These are phyloP conservation scores for Pelochelys cantorii DNA, from an alignment of 2,797 vertebrate species.

Conservation along the genomic window DNA sequence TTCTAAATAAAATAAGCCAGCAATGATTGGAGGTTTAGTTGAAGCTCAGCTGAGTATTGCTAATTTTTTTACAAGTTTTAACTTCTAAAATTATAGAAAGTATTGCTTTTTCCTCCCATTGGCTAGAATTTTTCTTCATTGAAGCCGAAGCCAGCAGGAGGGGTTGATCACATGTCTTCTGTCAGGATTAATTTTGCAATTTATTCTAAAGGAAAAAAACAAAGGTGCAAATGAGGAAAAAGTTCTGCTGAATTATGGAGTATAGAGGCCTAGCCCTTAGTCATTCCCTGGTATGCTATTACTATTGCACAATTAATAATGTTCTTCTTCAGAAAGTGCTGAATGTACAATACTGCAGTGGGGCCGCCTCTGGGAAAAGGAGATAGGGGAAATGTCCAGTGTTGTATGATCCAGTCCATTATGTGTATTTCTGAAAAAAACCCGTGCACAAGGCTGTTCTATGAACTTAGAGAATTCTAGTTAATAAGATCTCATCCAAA, in stretches of 20 bases:
- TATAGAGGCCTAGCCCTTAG: neutral
- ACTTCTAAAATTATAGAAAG: neutral
- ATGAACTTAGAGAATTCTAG: neutral
- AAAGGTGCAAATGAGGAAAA: neutral
- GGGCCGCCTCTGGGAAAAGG: neutral
- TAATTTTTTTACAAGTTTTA: neutral
- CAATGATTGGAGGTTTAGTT: neutral
- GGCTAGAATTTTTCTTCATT: neutral
- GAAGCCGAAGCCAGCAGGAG: neutral
- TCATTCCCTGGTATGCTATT: no score
- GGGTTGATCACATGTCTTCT: neutral
- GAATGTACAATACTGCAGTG: neutral
- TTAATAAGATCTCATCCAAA: neutral
- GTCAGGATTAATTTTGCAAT: neutral
- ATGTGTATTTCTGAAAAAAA: neutral
- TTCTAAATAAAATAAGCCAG: neutral
- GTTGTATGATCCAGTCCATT: neutral
- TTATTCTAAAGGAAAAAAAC: slow-evolving; percentile 53
- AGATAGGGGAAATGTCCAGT: neutral
- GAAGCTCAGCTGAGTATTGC: neutral
- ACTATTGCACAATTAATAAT: accelerated
- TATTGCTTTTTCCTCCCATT: neutral
- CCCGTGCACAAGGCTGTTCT: neutral
- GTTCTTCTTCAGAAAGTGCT: neutral
- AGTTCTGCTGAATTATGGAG: neutral